Evolutionary conservation across 2,797 vertebrate genomes (phyloP), one percentile per base, ranked within the genome.

Genomic region (Macrochelys suwanniensis): DNA sequence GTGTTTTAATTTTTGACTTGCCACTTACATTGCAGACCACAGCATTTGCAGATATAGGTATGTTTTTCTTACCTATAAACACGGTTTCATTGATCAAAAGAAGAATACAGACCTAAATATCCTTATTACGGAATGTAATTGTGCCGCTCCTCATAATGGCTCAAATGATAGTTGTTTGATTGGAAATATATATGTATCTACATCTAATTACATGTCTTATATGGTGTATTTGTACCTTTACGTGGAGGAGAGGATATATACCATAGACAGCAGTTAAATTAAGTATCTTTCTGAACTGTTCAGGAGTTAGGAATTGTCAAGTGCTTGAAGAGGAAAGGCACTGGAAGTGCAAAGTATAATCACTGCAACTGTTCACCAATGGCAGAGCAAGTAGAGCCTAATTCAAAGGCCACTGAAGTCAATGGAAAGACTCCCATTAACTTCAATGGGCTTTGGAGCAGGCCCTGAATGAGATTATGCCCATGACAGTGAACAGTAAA

Each of bases 401-500:
- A 87, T 95, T 51, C 56, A 80, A n/a, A 25, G 80, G 50, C 68
- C 79, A 79, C 86, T 71, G 81, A 80, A 86, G 50, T 1, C 53
- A 94, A 89, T 87, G 77, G 86, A 80, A 90, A 88, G 68, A 89
- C 84, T 61, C 79, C 61, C 42, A 77, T 17, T 96, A 94, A 81
- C n/a, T 96, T 95, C 53, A 51, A 17, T 59, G 53, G 85, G 79
- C 61, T 53, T 28, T 93, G 84, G 95, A 89, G 95, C 81, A 92
- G n/a, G 79, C 71, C 42, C 89, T 93, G 94, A 90, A 59, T 83
- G 90, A 94, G 82, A 77, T 68, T 84, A 11, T n/a, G 15, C 93
- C 92, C 96, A 91, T 81, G 81, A 82, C 97, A 97, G 85, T 81
- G 42, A 94, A 80, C 51, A 93, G 85, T 96, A 86, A 59, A 94